Conservation (phyloP, 2,888 invertebrate genomes). For the Acanthoscelides obtectus region DNA sequence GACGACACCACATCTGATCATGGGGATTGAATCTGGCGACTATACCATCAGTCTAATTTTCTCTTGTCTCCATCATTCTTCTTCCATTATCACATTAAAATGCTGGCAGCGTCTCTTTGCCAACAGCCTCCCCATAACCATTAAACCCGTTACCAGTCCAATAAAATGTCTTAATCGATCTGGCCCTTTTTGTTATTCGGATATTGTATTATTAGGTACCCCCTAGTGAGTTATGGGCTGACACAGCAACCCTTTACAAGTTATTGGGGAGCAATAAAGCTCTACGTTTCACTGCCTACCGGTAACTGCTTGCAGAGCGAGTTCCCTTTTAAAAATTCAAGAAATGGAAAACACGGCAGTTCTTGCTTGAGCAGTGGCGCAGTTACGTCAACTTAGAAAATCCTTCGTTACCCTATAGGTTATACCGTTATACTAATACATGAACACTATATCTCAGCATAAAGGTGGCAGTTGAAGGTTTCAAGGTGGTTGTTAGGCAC, state of each 20-base stretch:
- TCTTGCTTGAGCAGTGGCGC: neutral
- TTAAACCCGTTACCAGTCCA: conserved; percentile 25
- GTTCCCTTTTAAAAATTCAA: conserved; percentile 41
- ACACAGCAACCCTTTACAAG: conserved; percentile 48
- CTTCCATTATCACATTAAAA: neutral
- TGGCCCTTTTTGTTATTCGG: conserved; percentile 28
- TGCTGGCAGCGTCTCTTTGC: neutral
- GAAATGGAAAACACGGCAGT: conserved; percentile 35
- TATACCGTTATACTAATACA: too few relatives aligned
- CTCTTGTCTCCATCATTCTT: neutral
- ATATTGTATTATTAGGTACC: conserved; percentile 26
- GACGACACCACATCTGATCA: neutral
- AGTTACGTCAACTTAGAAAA: too few relatives aligned
- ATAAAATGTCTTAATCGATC: conserved; percentile 26
- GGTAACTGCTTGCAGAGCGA: conserved; percentile 39
- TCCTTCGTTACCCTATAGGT: too few relatives aligned
- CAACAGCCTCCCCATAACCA: conserved; percentile 22
- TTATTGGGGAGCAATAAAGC: conserved; percentile 50
- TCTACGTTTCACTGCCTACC: conserved; percentile 28
- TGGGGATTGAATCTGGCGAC: neutral
- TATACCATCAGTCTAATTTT: neutral
- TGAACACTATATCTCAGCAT: too few relatives aligned
- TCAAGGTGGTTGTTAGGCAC: too few relatives aligned
- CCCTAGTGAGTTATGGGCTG: neutral
- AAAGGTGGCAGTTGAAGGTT: too few relatives aligned